phyloP scores from a whole-genome alignment of 2,113 vertebrate genomes.

The Scomber scombrus region DNA sequence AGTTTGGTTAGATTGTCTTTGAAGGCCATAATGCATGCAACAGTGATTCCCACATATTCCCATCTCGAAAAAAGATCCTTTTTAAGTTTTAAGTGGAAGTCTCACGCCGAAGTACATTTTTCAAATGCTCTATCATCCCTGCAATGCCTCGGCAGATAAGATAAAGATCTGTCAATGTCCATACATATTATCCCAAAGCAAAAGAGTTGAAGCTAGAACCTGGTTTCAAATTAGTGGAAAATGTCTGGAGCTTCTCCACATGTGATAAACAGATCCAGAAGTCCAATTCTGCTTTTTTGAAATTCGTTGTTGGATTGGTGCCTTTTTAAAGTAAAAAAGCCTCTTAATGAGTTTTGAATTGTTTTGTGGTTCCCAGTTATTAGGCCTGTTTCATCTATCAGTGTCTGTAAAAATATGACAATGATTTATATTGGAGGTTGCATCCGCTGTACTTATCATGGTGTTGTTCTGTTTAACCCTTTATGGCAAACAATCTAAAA shows the following conservation, averaged over 20 bases:
- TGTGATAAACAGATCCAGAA: slow-evolving; percentile 1
- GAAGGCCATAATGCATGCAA: slow-evolving; percentile 46
- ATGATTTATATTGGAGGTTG: background rate
- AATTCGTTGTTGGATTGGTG: background rate
- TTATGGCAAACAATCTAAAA: too few relatives aligned
- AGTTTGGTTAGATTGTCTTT: slow-evolving; percentile 9
- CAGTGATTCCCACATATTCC: slow-evolving; percentile 32
- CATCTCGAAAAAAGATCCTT: slow-evolving; percentile 20
- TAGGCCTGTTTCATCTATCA: slow-evolving; percentile 19
- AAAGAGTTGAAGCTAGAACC: background rate
- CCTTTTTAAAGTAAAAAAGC: background rate
- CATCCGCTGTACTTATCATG: background rate
- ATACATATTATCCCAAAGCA: background rate
- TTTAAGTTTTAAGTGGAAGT: slow-evolving; percentile 12
- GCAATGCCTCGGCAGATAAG: too few relatives aligned
- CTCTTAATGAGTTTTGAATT: slow-evolving; percentile 3
- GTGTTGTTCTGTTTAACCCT: slow-evolving; percentile 13
- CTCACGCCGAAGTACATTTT: background rate
- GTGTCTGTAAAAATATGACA: background rate
- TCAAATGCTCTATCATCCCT: background rate
- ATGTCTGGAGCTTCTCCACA: background rate
- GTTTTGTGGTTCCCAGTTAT: background rate
- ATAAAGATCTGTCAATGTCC: slow-evolving; percentile 10
- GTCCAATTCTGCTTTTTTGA: background rate
- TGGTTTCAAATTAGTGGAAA: background rate